Percentiles rank a stretch among this genome's conserved stretches.
Conservation (phyloP, 2,888 invertebrate species). For the Drosophila tripunctata region DNA sequence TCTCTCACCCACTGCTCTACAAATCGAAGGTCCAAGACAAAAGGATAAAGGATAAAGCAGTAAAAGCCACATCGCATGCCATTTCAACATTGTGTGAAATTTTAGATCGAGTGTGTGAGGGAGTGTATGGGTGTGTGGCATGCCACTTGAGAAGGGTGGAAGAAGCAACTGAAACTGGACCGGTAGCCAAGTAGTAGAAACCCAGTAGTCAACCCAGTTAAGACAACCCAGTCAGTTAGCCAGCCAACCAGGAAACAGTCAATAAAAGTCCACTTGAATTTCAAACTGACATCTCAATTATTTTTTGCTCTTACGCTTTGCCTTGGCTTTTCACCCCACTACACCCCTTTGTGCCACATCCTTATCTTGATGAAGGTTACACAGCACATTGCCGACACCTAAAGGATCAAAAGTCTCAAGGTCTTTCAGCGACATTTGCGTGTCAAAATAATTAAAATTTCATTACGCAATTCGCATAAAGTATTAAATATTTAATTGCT, state of each 20-base stretch:
- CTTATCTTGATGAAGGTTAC: not conserved
- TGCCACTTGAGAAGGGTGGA: conserved; percentile 35
- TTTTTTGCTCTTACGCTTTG: conserved; percentile 61
- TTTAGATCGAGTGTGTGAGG: conserved; percentile 4
- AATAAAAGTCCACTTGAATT: conserved; percentile 78
- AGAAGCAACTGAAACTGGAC: too few species aligned
- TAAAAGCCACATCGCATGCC: conserved; percentile 52
- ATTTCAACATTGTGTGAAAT: conserved; percentile 15
- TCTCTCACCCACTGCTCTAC: conserved; percentile 42
- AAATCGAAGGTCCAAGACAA: conserved; percentile 47
- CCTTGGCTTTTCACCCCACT: conserved; percentile 13
- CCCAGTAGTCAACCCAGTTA: too few species aligned
- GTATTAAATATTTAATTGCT: conserved; percentile 58
- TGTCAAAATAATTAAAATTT: conserved; percentile 61
- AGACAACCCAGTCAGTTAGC: conserved; percentile 21
- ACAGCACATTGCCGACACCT: conserved; percentile 27
- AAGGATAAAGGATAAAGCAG: conserved; percentile 20
- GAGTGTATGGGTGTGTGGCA: conserved; percentile 29
- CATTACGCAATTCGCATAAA: conserved; percentile 39
- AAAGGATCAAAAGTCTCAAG: conserved; percentile 32
- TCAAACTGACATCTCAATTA: conserved; percentile 76
- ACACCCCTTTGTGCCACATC: not conserved
- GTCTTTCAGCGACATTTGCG: conserved; percentile 30
- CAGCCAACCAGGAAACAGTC: conserved; percentile 64
- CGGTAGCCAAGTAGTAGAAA: too few species aligned